Evolutionary conservation across 2,888 invertebrate genomes (phyloP), one percentile per base, ranked within the genome.

Genomic region (Invenusta paracnida): DNA sequence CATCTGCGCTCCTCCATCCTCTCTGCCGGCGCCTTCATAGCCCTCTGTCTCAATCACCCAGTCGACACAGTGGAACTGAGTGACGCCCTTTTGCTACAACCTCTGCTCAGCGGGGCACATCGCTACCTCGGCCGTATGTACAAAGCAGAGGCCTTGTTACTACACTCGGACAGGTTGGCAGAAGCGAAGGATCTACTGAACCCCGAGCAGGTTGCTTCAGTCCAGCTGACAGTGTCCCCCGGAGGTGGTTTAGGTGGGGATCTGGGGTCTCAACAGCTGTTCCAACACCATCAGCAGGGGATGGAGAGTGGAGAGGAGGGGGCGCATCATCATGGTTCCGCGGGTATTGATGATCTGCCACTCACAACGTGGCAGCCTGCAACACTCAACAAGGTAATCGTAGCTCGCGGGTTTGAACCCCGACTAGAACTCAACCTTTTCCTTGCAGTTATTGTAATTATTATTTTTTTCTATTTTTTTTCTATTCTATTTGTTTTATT

Each of bases 141-240:
- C 91, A 94, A 95, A 84, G 96, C 96, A 0, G 96, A 97, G 92
- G 95, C 96, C 29, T 92, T 96, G 13, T 94, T 96, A n/a, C 85
- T 66, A 17, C n/a, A 66, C 66, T 17, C n/a, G 66, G 66, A 66
- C 66, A 66, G n/a, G 66, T 17, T 66, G 13, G 13, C 66, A n/a
- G 66, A 66, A 17, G 66, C 66, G 66, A 11, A 17, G 66, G 13
- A 11, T 66, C 66, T 66, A 17, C 66, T 66, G 11, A 66, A 66
- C n/a, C 66, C 11, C n/a, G 66, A 66, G n/a, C 11, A 11, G 11
- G n/a, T 66, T 66, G 66, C 11, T 66, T 66, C 66, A 17, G 66
- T 66, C n/a, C n/a, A 11, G 13, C 11, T 66, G 13, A 17, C 66
- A 66, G 13, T 66, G 13, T 11, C 13, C 25, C 13, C 82, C 5